These are phyloP conservation scores for Amphipyra berbera DNA, from an alignment of 2,888 invertebrate species.

Conservation along the genomic window DNA sequence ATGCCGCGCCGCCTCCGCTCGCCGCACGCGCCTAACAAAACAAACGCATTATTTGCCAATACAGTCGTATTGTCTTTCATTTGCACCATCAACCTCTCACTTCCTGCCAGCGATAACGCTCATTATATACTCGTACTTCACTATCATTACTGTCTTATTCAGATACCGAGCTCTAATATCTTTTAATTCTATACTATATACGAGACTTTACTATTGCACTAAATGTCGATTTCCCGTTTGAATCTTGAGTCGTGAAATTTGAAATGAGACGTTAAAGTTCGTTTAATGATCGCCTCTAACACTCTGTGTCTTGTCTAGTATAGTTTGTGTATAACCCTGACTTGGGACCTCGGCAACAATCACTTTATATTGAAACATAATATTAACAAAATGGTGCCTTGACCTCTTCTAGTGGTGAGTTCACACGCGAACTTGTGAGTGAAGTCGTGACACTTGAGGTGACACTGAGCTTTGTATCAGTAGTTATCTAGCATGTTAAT, in stretches of 20 bases:
- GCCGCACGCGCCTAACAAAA: conserved; percentile 77
- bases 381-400: conserved; percentile 69
- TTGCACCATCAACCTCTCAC: conserved; percentile 80
- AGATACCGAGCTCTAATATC: conserved; percentile 41
- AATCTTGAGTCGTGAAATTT: conserved; percentile 76
- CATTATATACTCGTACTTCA: conserved; percentile 56
- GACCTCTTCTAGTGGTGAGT: conserved; percentile 62
- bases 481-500: conserved; percentile 52
- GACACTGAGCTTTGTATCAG: conserved; percentile 57
- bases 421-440: conserved; percentile 56
- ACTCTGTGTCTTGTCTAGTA: conserved; percentile 33
- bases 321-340: conserved; percentile 61
- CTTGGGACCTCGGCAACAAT: conserved; percentile 66
- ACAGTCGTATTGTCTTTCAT: conserved; percentile 79
- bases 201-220: conserved; percentile 43
- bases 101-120: conserved; percentile 77
- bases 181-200: conserved; percentile 54
- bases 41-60: conserved; percentile 77
- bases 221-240: conserved; percentile 65
- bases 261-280: conserved; percentile 72
- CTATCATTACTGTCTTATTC: conserved; percentile 55
- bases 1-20: conserved; percentile 79
- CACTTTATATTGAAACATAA: conserved; percentile 66
- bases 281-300: conserved; percentile 63
- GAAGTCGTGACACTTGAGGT: conserved; percentile 66